These are phyloP conservation scores for Tipula vernalis DNA, from an alignment of 2,888 invertebrate genomes.

Conservation along the genomic window DNA sequence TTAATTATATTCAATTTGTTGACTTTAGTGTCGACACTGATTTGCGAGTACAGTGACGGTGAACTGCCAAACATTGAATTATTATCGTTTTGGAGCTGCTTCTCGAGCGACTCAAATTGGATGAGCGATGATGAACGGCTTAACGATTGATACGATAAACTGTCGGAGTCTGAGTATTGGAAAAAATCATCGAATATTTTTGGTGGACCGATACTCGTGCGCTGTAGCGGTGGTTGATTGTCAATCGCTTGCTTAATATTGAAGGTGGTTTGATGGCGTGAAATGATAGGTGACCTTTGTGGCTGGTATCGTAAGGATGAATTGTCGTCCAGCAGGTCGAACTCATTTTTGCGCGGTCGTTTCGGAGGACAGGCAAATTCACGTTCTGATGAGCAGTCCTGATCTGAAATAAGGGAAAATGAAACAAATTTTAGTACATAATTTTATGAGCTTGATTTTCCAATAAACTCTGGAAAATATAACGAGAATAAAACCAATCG, in stretches of 20 bases:
- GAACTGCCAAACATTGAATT: slow-evolving; percentile 31
- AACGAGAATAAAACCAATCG: no score
- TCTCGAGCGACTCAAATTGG: slow-evolving; percentile 74
- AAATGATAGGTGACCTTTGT: background rate
- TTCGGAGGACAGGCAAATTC: slow-evolving; percentile 65
- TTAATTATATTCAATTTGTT: slow-evolving; percentile 6
- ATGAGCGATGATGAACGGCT: slow-evolving; percentile 70
- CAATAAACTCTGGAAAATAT: no score
- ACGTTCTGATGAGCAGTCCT: slow-evolving; percentile 46
- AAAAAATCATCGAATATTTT: slow-evolving; percentile 18
- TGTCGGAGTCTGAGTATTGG: slow-evolving; percentile 33
- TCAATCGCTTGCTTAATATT: background rate
- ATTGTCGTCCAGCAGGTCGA: slow-evolving; percentile 17
- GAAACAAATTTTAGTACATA: no score
- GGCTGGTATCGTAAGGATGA: background rate
- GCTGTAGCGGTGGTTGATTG: background rate
- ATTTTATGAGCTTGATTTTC: no score
- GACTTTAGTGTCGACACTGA: background rate
- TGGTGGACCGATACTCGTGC: background rate
- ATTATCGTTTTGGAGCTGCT: slow-evolving; percentile 43
- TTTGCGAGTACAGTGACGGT: slow-evolving; percentile 24
- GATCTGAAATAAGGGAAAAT: slow-evolving; percentile 23
- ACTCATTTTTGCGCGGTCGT: slow-evolving; percentile 49
- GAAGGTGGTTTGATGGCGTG: background rate
- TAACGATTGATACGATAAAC: slow-evolving; percentile 43